A percentile compares a stretch with the other conserved stretches of the same genome.
phyloP scores from a whole-genome alignment of 1,140 invertebrate species.

The Tetramorium parvispinum region DNA sequence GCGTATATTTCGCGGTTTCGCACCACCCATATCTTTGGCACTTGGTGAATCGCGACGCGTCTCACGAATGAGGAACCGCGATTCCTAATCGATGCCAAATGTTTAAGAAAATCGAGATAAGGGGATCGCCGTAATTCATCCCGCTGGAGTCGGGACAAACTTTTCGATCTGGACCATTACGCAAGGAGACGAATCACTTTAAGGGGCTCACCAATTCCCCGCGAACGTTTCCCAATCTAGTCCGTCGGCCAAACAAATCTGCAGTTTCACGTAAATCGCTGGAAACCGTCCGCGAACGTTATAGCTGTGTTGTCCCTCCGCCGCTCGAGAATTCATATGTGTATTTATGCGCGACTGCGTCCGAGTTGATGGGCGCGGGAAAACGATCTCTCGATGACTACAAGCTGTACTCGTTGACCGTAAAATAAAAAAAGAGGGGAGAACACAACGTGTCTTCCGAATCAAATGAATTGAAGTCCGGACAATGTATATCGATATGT shows the following conservation, averaged over 20 bases:
- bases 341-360: slow-evolving; percentile 29
- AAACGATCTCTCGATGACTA: slow-evolving; percentile 48
- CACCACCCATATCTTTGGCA: not conserved
- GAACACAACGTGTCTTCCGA: not conserved
- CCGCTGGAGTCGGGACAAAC: slow-evolving; percentile 9
- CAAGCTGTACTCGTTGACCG: slow-evolving; percentile 29
- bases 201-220: slow-evolving; percentile 24
- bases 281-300: slow-evolving; percentile 19
- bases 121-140: slow-evolving; percentile 6
- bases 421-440: slow-evolving; percentile 48
- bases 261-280: slow-evolving; percentile 71
- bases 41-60: not conserved
- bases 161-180: slow-evolving; percentile 65
- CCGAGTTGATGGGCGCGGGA: not conserved
- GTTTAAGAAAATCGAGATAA: slow-evolving; percentile 39
- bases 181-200: slow-evolving; percentile 63
- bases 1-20: not conserved
- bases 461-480: not conserved
- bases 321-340: not conserved
- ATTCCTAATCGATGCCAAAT: slow-evolving; percentile 8
- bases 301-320: not conserved
- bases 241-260: slow-evolving; percentile 70
- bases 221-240: slow-evolving; percentile 70
- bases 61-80: not conserved
- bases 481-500: not conserved